phyloP scores from a whole-genome alignment of 2,113 vertebrate species.

The Cochlearius cochlearius region DNA sequence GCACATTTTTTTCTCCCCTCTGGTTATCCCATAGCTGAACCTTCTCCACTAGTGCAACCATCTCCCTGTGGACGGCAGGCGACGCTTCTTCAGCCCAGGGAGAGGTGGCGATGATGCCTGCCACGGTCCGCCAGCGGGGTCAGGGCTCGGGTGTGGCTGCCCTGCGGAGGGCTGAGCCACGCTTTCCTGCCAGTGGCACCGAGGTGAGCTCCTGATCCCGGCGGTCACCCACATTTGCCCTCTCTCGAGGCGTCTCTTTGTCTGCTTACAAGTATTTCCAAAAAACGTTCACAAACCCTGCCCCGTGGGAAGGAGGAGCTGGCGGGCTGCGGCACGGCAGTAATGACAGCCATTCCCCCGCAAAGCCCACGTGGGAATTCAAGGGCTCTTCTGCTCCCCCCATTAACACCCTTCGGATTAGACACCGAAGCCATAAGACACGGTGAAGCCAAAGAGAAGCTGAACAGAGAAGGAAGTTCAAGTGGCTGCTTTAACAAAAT shows the following conservation, averaged over 20 bases:
- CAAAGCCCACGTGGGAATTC: background rate
- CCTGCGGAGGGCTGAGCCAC: background rate
- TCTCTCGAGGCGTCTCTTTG: background rate
- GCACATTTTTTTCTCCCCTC: background rate
- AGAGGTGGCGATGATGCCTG: background rate
- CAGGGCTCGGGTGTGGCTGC: background rate
- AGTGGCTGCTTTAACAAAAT: background rate
- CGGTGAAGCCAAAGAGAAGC: background rate
- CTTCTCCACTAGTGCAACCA: background rate
- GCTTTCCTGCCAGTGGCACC: background rate
- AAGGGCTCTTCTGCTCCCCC: background rate
- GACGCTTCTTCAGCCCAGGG: background rate
- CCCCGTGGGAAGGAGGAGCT: background rate
- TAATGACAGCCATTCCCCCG: fast-evolving
- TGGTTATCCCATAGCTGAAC: background rate
- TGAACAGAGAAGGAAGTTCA: background rate
- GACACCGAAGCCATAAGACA: background rate
- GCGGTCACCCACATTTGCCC: background rate
- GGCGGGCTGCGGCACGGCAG: background rate
- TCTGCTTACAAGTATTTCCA: background rate
- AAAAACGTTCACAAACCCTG: background rate
- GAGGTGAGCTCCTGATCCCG: background rate
- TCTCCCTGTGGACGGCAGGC: fast-evolving
- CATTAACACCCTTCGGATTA: background rate
- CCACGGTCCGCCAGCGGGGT: fast-evolving